phyloP scores from a whole-genome alignment of 2,113 vertebrate genomes.

The Mustelus asterias region DNA sequence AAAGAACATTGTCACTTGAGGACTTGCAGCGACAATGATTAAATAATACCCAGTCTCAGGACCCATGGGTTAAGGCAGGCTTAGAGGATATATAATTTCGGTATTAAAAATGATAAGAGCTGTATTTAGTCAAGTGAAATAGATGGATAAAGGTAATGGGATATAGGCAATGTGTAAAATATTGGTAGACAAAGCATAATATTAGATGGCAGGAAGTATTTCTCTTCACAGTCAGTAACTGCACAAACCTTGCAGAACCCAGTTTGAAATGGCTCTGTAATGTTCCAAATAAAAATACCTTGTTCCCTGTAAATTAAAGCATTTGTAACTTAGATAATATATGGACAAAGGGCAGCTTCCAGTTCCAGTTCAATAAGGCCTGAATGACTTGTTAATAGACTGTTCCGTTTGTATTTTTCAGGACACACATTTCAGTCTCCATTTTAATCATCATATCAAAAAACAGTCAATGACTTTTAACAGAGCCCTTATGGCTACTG shows the following conservation, averaged over 20 bases:
- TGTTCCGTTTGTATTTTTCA: not conserved
- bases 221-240: not conserved
- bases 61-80: not conserved
- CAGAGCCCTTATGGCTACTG: not conserved
- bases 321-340: not conserved
- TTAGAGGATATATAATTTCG: not conserved
- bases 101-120: not conserved
- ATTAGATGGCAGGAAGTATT: not conserved
- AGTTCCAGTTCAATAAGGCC: not conserved
- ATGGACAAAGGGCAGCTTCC: not conserved
- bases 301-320: not conserved
- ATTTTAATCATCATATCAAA: not conserved
- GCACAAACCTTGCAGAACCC: not conserved
- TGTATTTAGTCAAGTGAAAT: not conserved
- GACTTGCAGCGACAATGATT: not conserved
- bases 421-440: not conserved
- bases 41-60: not conserved
- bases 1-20: not conserved
- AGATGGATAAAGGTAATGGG: not conserved
- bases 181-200: not conserved
- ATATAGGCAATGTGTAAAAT: not conserved
- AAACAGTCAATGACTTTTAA: not conserved
- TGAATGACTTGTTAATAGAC: not conserved
- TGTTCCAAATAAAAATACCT: too few species aligned
- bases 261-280: too few species aligned